A percentile compares a stretch with the other conserved stretches of the same genome.
Conservation (phyloP, 2,888 invertebrate genomes). For the Dicycla oo region DNA sequence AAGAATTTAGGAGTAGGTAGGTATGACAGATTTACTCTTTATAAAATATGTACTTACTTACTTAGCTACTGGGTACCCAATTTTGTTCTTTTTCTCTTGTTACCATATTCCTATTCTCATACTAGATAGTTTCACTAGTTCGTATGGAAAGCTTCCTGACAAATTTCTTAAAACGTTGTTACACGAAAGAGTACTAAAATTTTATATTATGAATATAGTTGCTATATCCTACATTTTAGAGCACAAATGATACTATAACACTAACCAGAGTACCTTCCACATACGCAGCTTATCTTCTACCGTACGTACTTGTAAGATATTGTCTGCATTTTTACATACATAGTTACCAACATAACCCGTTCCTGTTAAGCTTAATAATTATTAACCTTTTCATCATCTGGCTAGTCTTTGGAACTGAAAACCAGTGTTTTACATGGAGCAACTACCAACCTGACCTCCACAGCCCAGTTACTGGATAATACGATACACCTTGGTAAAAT, state of each 20-base stretch:
- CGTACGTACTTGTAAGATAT: too few relatives aligned
- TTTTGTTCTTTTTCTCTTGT: background rate
- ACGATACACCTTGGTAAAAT: too few relatives aligned
- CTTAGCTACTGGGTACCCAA: too few relatives aligned
- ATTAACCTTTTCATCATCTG: too few relatives aligned
- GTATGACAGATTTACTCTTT: background rate
- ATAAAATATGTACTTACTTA: too few relatives aligned
- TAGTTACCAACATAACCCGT: background rate
- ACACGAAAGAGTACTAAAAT: conserved; percentile 5
- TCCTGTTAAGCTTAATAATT: background rate
- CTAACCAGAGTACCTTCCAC: background rate
- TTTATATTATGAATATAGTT: background rate
- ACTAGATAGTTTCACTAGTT: background rate
- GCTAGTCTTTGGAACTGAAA: too few relatives aligned
- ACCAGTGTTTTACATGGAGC: too few relatives aligned
- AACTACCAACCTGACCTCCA: too few relatives aligned
- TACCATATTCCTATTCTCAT: background rate
- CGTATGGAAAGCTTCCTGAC: background rate
- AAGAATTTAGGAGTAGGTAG: background rate
- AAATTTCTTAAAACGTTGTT: background rate
- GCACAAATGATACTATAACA: background rate
- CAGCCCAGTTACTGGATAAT: too few relatives aligned
- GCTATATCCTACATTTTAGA: background rate
- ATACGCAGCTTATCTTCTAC: too few relatives aligned
- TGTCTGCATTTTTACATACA: too few relatives aligned